Conservation (phyloP, 2,113 vertebrate genomes). For the Halichoeres trimaculatus region DNA sequence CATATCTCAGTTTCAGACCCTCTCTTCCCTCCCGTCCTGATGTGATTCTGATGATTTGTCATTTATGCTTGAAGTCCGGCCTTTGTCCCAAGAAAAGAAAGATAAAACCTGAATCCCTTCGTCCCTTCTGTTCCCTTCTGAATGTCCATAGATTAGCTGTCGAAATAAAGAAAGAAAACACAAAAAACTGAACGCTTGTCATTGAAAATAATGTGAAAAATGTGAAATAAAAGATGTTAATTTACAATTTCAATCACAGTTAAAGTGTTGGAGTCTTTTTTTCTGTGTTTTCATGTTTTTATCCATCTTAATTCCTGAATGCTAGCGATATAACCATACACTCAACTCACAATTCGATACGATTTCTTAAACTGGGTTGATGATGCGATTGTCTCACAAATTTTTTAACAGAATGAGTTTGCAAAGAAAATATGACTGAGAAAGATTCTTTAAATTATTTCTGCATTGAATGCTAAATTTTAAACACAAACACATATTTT, state of each 20-base stretch:
- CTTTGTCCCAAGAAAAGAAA: neutral
- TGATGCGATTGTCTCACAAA: too few relatives aligned
- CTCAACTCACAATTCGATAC: too few relatives aligned
- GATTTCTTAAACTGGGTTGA: too few relatives aligned
- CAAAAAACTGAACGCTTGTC: slow-evolving; percentile 60
- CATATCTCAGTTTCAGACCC: slow-evolving; percentile 23
- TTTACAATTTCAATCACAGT: slow-evolving; percentile 71
- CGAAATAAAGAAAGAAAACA: slow-evolving; percentile 57
- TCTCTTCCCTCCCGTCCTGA: slow-evolving; percentile 17
- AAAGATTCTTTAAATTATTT: too few relatives aligned
- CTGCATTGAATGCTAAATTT: too few relatives aligned
- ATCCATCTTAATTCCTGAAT: too few relatives aligned
- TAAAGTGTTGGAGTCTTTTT: slow-evolving; percentile 1
- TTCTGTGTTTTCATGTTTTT: neutral
- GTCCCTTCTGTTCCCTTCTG: slow-evolving; percentile 56
- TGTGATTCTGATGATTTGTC: slow-evolving; percentile 55
- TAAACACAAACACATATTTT: too few relatives aligned
- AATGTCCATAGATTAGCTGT: slow-evolving; percentile 73
- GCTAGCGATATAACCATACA: too few relatives aligned
- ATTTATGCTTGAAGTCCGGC: slow-evolving; percentile 52
- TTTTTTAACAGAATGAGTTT: too few relatives aligned
- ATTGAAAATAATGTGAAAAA: slow-evolving; percentile 71
- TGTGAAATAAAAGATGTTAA: slow-evolving; percentile 74
- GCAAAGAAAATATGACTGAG: too few relatives aligned
- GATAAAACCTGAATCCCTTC: slow-evolving; percentile 1